Evolutionary conservation across 2,888 invertebrate species (phyloP).

Genomic region (Alviniconcha strummeri): DNA sequence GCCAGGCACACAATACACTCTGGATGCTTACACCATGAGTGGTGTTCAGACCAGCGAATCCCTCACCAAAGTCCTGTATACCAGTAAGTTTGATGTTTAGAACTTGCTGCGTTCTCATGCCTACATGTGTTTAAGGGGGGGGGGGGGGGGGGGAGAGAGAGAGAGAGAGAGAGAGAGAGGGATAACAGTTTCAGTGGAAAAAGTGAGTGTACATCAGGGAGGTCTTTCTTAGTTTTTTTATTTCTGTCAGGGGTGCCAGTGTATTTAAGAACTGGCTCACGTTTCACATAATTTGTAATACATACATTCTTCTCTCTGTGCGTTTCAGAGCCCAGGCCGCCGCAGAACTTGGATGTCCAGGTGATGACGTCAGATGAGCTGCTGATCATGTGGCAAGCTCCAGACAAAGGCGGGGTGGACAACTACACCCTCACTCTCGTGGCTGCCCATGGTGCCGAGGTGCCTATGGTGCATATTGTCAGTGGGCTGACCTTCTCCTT

Average conservation of each 20-base stretch:
- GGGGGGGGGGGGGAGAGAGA: neutral
- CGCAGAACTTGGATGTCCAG: conserved; percentile 41
- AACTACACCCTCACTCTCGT: conserved; percentile 50
- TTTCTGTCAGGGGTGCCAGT: too few species aligned
- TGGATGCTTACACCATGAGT: conserved; percentile 48
- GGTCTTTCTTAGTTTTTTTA: too few species aligned
- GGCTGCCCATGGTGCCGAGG: conserved; percentile 37
- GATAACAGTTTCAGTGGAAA: neutral
- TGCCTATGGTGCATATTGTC: conserved; percentile 19
- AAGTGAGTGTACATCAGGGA: too few species aligned
- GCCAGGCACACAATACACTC: conserved; percentile 50
- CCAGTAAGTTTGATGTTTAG: conserved; percentile 9
- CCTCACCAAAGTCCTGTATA: conserved; percentile 33
- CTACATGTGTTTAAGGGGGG: neutral
- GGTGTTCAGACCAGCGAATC: conserved; percentile 42
- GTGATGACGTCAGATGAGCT: conserved; percentile 46
- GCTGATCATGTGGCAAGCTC: conserved; percentile 49
- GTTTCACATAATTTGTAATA: too few species aligned
- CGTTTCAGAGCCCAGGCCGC: conserved; percentile 48
- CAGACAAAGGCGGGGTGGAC: conserved; percentile 48
- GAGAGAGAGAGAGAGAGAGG: neutral
- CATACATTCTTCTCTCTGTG: neutral
- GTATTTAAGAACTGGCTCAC: too few species aligned
- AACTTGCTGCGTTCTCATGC: neutral
- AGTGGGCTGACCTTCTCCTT: conserved; percentile 21